Evolutionary conservation across 2,888 invertebrate genomes (phyloP), one percentile per base, ranked within the genome.

Genomic region (Nomada hirtipes): DNA sequence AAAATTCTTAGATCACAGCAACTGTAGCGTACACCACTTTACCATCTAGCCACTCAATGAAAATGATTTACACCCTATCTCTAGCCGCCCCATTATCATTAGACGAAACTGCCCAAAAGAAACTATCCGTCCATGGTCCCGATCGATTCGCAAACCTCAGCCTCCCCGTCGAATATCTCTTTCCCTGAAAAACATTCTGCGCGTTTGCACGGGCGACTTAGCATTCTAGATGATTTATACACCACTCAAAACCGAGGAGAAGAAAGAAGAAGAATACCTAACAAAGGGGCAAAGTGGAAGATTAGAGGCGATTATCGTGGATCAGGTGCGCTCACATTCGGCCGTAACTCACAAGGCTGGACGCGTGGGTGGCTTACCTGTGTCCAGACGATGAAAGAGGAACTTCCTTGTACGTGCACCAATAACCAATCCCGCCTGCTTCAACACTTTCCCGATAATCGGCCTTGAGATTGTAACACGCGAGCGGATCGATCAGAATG

Each of bases 271-370:
- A 84, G 82, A 61, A 91, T 89, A 79, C 88, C 89, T 82, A 90
- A 91, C 88, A 91, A 92, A 91, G 90, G 91, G 87, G 90, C 90
- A 93, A 93, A 93, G 93, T 93, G 93, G 93, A 93, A 93, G 93
- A 93, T 93, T 93, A 93, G 93, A 91, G 92, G 90, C 91, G 92
- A 93, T 93, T 93, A 93, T 93, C 91, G 89, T 89, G 90, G 90
- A 92, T 92, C 91, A 92, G 91, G 91, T 92, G 92, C 90, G 91
- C 91, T 87, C 89, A 88, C 88, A 89, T 89, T 90, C 86, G 91
- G 88, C 87, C 92, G 92, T 93, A 93, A 92, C 90, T 93, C 92
- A 93, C 84, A 81, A 79, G 68, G 76, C 69, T 89, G 88, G 91
- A 92, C 92, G 92, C 92, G 93, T 93, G 93, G 92, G 92, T 93